phyloP scores from a whole-genome alignment of 2,888 invertebrate species.

The Urechis unicinctus region DNA sequence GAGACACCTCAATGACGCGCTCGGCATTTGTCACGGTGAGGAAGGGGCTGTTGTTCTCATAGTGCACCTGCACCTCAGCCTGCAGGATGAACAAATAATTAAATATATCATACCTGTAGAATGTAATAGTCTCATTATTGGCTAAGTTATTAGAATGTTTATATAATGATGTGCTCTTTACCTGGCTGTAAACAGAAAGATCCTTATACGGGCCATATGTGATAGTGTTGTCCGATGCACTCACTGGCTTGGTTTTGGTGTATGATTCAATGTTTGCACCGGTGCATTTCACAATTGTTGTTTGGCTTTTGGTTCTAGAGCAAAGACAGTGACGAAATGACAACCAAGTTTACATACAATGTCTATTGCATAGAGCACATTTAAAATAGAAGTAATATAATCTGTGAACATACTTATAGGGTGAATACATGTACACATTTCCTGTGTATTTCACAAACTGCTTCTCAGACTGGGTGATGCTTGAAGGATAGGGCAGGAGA shows the following conservation, averaged over 20 bases:
- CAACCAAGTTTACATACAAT: neutral
- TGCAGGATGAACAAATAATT: constrained; percentile 20
- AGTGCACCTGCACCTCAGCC: constrained; percentile 74
- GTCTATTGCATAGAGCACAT: neutral
- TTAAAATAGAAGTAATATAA: neutral
- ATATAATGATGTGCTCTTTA: constrained; percentile 18
- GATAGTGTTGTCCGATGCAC: constrained; percentile 72
- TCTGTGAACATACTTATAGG: constrained; percentile 68
- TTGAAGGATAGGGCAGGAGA: constrained; percentile 75
- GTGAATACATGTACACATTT: constrained; percentile 74
- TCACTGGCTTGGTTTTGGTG: constrained; percentile 41
- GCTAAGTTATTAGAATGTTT: no score
- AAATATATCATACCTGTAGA: neutral
- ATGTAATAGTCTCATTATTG: neutral
- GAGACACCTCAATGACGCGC: constrained; percentile 88
- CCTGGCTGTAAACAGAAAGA: constrained; percentile 57
- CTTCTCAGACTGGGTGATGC: constrained; percentile 86
- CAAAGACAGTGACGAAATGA: no score
- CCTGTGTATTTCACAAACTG: constrained; percentile 85
- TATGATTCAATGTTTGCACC: constrained; percentile 65
- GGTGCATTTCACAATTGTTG: constrained; percentile 70
- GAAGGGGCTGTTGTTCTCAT: constrained; percentile 94
- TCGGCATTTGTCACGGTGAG: constrained; percentile 82
- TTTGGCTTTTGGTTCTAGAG: constrained; percentile 72
- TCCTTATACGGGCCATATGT: constrained; percentile 84